Percentiles rank a stretch among this genome's conserved stretches.
Evolutionary conservation across 2,888 invertebrate species (phyloP).

Genomic region (Chromoteleia sp.): DNA sequence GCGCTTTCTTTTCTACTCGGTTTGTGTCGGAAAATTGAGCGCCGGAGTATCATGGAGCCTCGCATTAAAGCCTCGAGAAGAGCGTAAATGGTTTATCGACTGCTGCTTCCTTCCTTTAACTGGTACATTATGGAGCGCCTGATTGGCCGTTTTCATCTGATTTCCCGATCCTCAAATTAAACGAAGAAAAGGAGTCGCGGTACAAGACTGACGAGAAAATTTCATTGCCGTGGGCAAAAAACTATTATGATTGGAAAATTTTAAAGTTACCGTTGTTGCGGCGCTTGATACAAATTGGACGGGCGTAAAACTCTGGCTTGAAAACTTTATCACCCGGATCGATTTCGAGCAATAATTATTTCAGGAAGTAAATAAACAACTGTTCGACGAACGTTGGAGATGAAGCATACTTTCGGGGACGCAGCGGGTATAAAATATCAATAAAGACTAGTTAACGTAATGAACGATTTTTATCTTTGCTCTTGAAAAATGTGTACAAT

Average conservation of each 20-base stretch:
- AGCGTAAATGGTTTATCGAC: constrained; percentile 59
- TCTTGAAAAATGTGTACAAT: too few relatives aligned
- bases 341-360: too few relatives aligned
- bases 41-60: constrained; percentile 32
- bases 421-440: too few relatives aligned
- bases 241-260: neutral
- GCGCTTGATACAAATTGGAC: neutral
- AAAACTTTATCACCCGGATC: too few relatives aligned
- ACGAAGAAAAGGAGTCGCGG: neutral
- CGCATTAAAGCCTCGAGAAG: constrained; percentile 38
- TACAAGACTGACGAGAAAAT: neutral
- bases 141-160: constrained; percentile 34
- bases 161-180: constrained; percentile 11
- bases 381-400: too few relatives aligned
- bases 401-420: too few relatives aligned
- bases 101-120: constrained; percentile 20
- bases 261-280: neutral
- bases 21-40: constrained; percentile 38
- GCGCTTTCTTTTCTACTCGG: constrained; percentile 39
- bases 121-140: constrained; percentile 29
- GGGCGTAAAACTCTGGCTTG: too few relatives aligned
- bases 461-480: too few relatives aligned
- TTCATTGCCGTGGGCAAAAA: neutral
- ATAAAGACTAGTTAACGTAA: too few relatives aligned
- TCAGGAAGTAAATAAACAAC: too few relatives aligned